A percentile compares a stretch with the other conserved stretches of the same genome.
These are phyloP conservation scores for Caiman crocodilus DNA, from an alignment of 2,797 vertebrate genomes.

Conservation along the genomic window DNA sequence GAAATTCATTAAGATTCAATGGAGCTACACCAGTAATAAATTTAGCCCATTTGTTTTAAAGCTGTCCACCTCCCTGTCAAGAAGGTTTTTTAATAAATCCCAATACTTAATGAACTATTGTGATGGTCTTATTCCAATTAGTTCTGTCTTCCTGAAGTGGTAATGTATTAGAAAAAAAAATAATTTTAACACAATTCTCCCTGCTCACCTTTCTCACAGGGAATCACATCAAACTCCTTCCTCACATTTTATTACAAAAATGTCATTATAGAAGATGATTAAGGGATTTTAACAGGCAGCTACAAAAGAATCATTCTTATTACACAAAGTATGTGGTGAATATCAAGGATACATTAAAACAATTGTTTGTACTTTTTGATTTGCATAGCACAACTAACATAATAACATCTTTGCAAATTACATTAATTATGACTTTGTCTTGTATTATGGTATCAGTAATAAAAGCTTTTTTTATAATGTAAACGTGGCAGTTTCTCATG, in stretches of 20 bases:
- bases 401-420: slow-evolving; percentile 57
- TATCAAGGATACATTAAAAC: slow-evolving; percentile 37
- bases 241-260: background rate
- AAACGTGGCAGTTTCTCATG: slow-evolving; percentile 17
- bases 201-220: background rate
- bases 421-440: slow-evolving; percentile 57
- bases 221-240: background rate
- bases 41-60: background rate
- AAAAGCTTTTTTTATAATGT: slow-evolving; percentile 18
- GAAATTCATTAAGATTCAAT: background rate
- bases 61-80: background rate
- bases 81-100: background rate
- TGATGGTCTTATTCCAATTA: background rate
- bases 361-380: slow-evolving; percentile 26
- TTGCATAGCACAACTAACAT: slow-evolving; percentile 27
- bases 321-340: background rate
- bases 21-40: background rate
- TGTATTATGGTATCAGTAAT: slow-evolving; percentile 27
- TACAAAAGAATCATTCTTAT: slow-evolving; percentile 1
- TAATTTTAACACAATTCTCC: background rate
- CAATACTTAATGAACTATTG: background rate
- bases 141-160: background rate
- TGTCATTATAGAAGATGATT: background rate
- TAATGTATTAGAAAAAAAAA: background rate
- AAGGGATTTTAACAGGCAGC: background rate